These are phyloP conservation scores for Heliornis fulica DNA, from an alignment of 2,113 vertebrate species.

Conservation along the genomic window DNA sequence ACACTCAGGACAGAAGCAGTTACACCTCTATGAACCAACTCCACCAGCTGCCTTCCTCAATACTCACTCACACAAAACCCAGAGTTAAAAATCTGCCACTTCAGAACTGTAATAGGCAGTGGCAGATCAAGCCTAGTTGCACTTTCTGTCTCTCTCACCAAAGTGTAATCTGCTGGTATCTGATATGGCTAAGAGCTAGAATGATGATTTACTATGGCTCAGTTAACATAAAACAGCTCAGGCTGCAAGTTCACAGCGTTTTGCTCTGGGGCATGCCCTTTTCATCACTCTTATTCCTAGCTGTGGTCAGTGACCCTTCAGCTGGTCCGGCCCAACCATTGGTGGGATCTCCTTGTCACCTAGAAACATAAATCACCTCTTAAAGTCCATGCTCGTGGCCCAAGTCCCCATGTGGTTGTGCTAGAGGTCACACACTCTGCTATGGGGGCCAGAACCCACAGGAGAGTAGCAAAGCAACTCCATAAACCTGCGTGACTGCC, in stretches of 20 bases:
- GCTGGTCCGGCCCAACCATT: background rate
- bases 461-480: background rate
- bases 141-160: background rate
- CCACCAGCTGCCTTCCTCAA: background rate
- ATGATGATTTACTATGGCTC: background rate
- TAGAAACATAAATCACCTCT: background rate
- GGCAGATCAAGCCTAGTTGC: background rate
- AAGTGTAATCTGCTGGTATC: background rate
- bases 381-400: background rate
- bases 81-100: background rate
- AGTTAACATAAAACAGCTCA: background rate
- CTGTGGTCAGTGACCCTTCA: background rate
- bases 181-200: constrained; percentile 6
- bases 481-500: background rate
- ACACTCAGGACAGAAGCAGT: background rate
- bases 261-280: background rate
- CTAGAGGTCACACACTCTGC: background rate
- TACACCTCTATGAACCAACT: background rate
- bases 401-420: background rate
- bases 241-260: background rate
- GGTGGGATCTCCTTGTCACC: background rate
- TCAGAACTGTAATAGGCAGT: background rate
- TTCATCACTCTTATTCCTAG: background rate
- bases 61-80: background rate
- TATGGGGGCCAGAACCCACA: fast-evolving